Conservation (phyloP, 1,140 invertebrate genomes). For the Contarinia nasturtii region DNA sequence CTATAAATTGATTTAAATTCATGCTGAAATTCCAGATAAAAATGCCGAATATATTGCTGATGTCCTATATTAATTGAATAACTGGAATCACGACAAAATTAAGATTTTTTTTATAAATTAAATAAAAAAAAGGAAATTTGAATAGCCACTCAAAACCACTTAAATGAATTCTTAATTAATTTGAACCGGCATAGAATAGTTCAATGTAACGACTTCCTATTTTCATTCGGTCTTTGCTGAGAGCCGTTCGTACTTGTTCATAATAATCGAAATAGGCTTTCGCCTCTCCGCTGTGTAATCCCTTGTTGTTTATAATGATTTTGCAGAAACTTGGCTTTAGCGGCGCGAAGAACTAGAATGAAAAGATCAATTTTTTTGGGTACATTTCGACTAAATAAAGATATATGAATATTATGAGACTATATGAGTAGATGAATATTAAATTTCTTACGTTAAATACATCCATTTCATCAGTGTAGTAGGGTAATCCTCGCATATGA, state of each 20-base stretch:
- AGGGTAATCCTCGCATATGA: constrained; percentile 21
- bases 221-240: constrained; percentile 63
- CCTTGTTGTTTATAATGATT: constrained; percentile 32
- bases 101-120: no score
- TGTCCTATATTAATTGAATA: no score
- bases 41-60: no score
- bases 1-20: background rate
- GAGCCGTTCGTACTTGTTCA: constrained; percentile 55
- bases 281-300: constrained; percentile 76
- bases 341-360: constrained; percentile 20
- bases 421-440: no score
- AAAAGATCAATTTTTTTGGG: background rate
- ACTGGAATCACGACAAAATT: no score
- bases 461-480: constrained; percentile 21
- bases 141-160: no score
- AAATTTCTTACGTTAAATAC: constrained; percentile 18
- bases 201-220: constrained; percentile 85
- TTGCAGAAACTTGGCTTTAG: constrained; percentile 18
- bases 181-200: constrained; percentile 24
- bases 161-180: no score
- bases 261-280: constrained; percentile 66
- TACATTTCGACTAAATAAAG: no score
- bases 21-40: background rate
- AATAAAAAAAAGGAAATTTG: no score
- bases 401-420: no score